Conservation (phyloP, 2,797 vertebrate species). For the Falco concolor region DNA sequence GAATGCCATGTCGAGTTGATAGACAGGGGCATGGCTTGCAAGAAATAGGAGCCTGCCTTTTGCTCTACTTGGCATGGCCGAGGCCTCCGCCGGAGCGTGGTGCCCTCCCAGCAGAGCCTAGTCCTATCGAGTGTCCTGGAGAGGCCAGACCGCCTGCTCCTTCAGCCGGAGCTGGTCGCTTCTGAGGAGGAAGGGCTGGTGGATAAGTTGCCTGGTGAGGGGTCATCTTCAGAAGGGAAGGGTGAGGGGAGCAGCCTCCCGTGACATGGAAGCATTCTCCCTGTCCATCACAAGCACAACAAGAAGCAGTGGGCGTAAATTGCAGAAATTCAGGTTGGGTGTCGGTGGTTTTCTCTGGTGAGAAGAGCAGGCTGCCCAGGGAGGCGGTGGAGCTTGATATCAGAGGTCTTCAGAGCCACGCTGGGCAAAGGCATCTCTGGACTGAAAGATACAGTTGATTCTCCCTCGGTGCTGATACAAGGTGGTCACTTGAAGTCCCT, state of each 20-base stretch:
- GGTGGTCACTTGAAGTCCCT: neutral
- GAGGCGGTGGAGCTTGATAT: neutral
- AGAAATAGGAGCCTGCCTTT: neutral
- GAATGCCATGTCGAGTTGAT: neutral
- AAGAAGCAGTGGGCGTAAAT: neutral
- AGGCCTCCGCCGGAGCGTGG: accelerated
- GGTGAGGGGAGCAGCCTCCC: neutral
- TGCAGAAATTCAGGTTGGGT: neutral
- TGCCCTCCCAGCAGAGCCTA: neutral
- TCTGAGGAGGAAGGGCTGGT: neutral
- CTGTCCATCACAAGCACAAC: accelerated
- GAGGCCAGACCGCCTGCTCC: accelerated
- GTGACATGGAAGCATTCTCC: accelerated
- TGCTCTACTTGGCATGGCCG: accelerated
- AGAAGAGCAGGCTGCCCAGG: neutral
- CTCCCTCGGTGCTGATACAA: neutral
- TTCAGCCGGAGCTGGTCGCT: neutral
- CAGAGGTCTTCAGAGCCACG: neutral
- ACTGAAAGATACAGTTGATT: neutral
- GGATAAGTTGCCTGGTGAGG: neutral
- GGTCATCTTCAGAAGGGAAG: neutral
- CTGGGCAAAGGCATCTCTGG: neutral
- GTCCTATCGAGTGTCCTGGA: accelerated
- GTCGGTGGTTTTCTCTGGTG: neutral
- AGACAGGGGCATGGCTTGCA: neutral